These are phyloP conservation scores for Pimpla rufipes DNA, from an alignment of 2,888 invertebrate genomes.

Conservation along the genomic window DNA sequence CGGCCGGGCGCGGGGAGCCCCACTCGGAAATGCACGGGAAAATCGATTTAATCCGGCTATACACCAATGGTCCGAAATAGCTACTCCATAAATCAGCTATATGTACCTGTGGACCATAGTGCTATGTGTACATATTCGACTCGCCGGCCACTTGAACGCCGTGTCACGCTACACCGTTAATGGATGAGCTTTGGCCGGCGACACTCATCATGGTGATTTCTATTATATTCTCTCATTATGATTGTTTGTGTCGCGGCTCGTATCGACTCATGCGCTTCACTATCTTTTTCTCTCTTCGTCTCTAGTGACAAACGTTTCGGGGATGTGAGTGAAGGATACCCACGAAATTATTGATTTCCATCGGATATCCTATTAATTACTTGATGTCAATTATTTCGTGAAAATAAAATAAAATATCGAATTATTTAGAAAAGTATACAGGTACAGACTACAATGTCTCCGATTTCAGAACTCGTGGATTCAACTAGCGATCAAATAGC, in stretches of 20 bases:
- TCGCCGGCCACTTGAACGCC: slow-evolving; percentile 15
- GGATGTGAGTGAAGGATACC: not conserved
- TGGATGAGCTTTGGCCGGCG: slow-evolving; percentile 3
- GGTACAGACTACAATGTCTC: too few relatives aligned
- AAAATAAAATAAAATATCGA: too few relatives aligned
- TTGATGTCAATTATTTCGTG: not conserved
- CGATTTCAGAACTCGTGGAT: too few relatives aligned
- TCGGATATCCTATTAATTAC: not conserved
- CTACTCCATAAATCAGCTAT: slow-evolving; percentile 61
- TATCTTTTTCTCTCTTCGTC: not conserved
- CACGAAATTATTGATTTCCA: not conserved
- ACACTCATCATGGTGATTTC: slow-evolving; percentile 9
- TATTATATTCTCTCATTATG: slow-evolving; percentile 19
- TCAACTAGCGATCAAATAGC: too few relatives aligned
- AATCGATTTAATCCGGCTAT: slow-evolving; percentile 67
- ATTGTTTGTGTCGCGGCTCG: slow-evolving; percentile 4
- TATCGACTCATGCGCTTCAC: not conserved
- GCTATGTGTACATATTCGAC: slow-evolving; percentile 6
- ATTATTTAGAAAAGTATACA: too few relatives aligned
- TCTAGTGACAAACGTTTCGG: not conserved
- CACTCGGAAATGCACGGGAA: slow-evolving; percentile 54
- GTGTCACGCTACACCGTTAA: slow-evolving; percentile 16
- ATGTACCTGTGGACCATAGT: slow-evolving; percentile 39
- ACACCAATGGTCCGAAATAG: slow-evolving; percentile 58
- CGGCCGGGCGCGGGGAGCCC: slow-evolving; percentile 8